phyloP scores from a whole-genome alignment of 1,140 invertebrate genomes.

The Bilobella aurantiaca region DNA sequence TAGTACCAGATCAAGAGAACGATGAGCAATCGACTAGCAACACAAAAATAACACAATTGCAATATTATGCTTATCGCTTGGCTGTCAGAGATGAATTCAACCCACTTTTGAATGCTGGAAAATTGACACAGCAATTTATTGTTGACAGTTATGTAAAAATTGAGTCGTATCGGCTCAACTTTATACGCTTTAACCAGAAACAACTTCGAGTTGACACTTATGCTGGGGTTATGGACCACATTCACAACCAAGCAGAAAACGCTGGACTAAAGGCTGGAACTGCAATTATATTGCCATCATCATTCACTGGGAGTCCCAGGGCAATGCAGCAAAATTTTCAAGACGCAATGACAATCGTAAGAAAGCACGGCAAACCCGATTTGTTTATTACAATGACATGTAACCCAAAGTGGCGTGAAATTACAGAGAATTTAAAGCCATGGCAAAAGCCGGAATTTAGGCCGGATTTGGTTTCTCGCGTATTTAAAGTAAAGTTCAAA shows the following conservation, averaged over 20 bases:
- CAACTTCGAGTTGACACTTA: constrained; percentile 43
- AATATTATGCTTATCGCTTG: constrained; percentile 16
- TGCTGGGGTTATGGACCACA: constrained; percentile 40
- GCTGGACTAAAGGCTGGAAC: constrained; percentile 6
- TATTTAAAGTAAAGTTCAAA: constrained; percentile 45
- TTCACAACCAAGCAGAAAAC: constrained; percentile 10
- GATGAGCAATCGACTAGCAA: too few relatives aligned
- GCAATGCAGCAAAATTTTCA: constrained; percentile 40
- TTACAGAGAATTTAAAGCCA: constrained; percentile 35
- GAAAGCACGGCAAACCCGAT: constrained; percentile 40
- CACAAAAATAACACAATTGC: constrained; percentile 6
- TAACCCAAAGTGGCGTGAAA: constrained; percentile 42
- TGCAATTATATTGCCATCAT: constrained; percentile 34
- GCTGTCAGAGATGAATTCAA: constrained; percentile 23
- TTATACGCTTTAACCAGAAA: constrained; percentile 41
- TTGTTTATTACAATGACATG: constrained; percentile 45
- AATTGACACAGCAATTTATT: constrained; percentile 40
- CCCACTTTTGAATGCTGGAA: constrained; percentile 31
- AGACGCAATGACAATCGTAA: constrained; percentile 40
- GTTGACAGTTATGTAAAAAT: constrained; percentile 47
- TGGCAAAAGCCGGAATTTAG: constrained; percentile 35
- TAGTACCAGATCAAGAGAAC: background rate
- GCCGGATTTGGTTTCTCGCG: constrained; percentile 41
- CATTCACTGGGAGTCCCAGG: constrained; percentile 39
- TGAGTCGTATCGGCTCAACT: constrained; percentile 41